Base-by-base conservation (phyloP, 2,113 vertebrate genomes). In the Trematomus loennbergii region DNA sequence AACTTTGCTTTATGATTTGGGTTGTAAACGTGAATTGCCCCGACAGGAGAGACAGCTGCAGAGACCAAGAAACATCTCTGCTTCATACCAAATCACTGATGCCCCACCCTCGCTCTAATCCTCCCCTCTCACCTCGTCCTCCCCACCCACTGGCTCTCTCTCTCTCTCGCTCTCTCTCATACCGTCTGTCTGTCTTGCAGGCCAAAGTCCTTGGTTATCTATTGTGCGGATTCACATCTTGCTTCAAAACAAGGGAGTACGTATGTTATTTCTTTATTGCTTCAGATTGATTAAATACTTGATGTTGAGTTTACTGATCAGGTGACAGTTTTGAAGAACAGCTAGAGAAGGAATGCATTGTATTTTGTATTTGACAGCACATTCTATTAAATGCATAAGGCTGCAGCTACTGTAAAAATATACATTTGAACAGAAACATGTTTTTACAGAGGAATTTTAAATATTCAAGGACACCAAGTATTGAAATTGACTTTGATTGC, bases 171-270 rank as follows among this genome's bases (percentile, higher is more conserved):
- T 6, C 9, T 59, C 25, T 68, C 22, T 22, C 4, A 0, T 48
- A 69, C 52, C 0, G 16, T 43, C 8, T 8, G 3, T 25, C 63
- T 59, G 16, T 48, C 22, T 68, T 1, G 45, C 54, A 25, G 87
- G 79, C 55, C 91, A 92, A 93, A 93, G 91, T 93, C 88, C 89
- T 75, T 36, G 57, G 81, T 90, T 88, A 88, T 72, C 50, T 53
- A 88, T 69, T 61, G 48, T 46, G 50, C 12, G 15, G 71, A 74
- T 69, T 63, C 78, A 74, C 5, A 13, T 40, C 17, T 55, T 43
- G 40, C 8, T 62, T 74, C 45, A 65, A 72, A 79, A 49, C 61
- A 79, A 40, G 22, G 16, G 13, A 17, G 10, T 29, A 25, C 46
- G 29, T 10, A 25, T 57, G 50, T 15, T 7, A 25, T 33, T 36